phyloP scores from a whole-genome alignment of 1,140 invertebrate genomes.

The Dinoponera quadriceps region DNA sequence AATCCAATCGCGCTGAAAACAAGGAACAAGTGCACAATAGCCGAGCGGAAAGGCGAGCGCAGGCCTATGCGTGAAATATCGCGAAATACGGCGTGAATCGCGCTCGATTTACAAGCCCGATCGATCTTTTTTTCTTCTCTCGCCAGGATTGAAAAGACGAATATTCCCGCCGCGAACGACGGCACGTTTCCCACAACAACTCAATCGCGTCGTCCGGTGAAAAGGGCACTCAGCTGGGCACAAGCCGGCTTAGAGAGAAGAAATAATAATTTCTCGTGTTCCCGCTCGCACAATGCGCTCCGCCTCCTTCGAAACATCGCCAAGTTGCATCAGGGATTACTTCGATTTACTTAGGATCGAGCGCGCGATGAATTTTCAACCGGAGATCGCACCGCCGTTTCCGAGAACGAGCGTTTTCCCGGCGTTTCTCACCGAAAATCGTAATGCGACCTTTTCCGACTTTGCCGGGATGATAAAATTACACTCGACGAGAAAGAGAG shows the following conservation, averaged over 20 bases:
- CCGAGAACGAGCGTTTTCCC: not conserved
- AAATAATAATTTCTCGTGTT: not conserved
- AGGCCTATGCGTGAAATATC: not conserved
- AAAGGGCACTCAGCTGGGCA: not conserved
- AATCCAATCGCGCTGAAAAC: slow-evolving; percentile 5
- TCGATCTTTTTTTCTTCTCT: not conserved
- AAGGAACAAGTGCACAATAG: slow-evolving; percentile 1
- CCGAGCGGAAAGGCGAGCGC: not conserved
- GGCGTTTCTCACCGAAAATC: not conserved
- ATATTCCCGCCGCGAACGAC: not conserved
- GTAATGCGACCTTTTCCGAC: slow-evolving; percentile 7
- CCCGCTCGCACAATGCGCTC: not conserved
- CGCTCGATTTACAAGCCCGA: too few species aligned
- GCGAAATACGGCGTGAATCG: not conserved
- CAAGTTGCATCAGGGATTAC: slow-evolving; percentile 12
- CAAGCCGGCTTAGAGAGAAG: not conserved
- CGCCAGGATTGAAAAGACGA: not conserved
- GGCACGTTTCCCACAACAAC: not conserved
- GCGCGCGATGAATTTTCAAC: not conserved
- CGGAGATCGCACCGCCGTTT: not conserved
- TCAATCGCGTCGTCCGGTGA: not conserved
- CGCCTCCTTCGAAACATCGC: not conserved
- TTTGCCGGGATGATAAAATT: slow-evolving; percentile 19
- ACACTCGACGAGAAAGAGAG: slow-evolving; percentile 17
- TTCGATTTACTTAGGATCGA: slow-evolving; percentile 14